phyloP scores from a whole-genome alignment of 2,888 invertebrate species.

The Caradrina clavipalpis region DNA sequence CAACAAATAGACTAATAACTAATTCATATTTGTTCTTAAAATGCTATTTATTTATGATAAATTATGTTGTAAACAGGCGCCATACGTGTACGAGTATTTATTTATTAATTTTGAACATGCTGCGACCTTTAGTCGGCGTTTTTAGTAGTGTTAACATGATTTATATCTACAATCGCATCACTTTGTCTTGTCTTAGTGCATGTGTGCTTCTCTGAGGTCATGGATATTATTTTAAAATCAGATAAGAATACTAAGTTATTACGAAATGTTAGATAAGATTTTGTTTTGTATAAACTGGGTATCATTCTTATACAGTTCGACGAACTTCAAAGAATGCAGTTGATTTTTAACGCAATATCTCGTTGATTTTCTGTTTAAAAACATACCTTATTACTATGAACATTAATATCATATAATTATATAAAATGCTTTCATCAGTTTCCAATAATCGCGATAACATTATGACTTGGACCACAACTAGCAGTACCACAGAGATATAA shows the following conservation, averaged over 20 bases:
- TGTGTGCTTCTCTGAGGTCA: conserved; percentile 29
- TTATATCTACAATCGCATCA: conserved; percentile 36
- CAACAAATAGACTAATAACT: conserved; percentile 39
- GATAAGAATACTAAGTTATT: conserved; percentile 9
- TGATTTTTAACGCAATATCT: too few relatives aligned
- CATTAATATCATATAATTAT: too few relatives aligned
- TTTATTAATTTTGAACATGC: conserved; percentile 41
- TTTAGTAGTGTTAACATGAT: conserved; percentile 44
- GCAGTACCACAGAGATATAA: conserved; percentile 30
- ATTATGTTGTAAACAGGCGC: conserved; percentile 29
- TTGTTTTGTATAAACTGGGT: conserved; percentile 1
- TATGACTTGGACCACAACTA: conserved; percentile 29
- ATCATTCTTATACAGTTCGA: background rate
- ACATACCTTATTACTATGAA: too few relatives aligned
- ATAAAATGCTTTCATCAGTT: background rate
- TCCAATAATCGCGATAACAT: background rate
- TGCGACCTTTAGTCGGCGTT: conserved; percentile 17
- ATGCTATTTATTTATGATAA: conserved; percentile 46
- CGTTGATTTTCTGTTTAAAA: too few relatives aligned
- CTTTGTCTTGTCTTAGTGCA: conserved; percentile 39
- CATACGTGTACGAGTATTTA: conserved; percentile 31
- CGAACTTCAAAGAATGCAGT: too few relatives aligned
- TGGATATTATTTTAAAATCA: conserved; percentile 21
- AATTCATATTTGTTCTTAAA: conserved; percentile 50
- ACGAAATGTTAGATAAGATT: background rate